These are phyloP conservation scores for Sinocyclocheilus grahami DNA, from an alignment of 2,113 vertebrate species.

Conservation along the genomic window DNA sequence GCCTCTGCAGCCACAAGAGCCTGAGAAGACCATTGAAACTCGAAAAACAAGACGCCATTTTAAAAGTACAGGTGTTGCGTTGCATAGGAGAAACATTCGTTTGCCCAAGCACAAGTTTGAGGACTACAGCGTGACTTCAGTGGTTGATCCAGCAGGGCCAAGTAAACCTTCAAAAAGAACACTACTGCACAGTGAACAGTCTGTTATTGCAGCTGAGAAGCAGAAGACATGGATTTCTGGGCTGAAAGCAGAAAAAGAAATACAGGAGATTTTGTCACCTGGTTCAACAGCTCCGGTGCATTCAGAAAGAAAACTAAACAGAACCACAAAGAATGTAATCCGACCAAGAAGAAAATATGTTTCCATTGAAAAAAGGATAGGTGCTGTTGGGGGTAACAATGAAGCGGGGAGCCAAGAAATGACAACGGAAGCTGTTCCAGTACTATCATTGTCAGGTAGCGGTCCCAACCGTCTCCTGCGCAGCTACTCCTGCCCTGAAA, in stretches of 20 bases:
- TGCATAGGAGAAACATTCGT: neutral
- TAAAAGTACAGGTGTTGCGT: neutral
- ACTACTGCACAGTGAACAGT: neutral
- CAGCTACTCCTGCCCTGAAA: slow-evolving; percentile 82
- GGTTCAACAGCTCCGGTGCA: neutral
- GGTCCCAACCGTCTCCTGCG: slow-evolving; percentile 68
- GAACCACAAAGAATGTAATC: neutral
- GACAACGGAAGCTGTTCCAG: slow-evolving; percentile 40
- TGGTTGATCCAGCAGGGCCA: neutral
- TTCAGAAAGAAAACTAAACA: neutral
- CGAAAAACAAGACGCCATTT: neutral
- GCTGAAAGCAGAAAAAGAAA: neutral
- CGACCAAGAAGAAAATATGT: neutral
- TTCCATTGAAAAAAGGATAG: neutral
- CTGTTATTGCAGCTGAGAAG: neutral
- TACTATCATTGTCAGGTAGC: neutral
- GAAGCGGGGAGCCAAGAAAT: neutral
- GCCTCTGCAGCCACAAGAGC: neutral
- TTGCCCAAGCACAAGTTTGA: neutral
- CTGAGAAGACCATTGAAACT: neutral
- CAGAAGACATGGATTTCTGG: slow-evolving; percentile 32
- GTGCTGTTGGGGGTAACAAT: neutral
- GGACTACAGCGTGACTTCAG: neutral
- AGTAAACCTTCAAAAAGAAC: slow-evolving; percentile 5
- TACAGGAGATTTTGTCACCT: neutral